These are phyloP conservation scores for Leptura quadrifasciata DNA, from an alignment of 2,888 invertebrate species.

Conservation along the genomic window DNA sequence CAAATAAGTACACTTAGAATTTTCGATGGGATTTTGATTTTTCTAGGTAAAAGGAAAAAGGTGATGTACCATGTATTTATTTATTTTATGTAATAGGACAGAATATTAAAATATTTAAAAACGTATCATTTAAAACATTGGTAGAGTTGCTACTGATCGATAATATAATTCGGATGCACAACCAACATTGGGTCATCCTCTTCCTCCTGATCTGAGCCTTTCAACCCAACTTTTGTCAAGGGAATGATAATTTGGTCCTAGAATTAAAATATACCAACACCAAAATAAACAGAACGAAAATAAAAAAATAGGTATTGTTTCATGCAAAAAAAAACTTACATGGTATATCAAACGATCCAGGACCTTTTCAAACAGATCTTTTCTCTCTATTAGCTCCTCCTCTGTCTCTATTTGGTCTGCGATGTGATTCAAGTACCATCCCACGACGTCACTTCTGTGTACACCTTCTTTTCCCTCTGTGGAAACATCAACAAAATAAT, in stretches of 20 bases:
- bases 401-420: constrained; percentile 93
- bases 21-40: too few species aligned
- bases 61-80: too few species aligned
- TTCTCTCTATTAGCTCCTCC: constrained; percentile 91
- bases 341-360: constrained; percentile 92
- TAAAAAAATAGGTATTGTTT: background rate
- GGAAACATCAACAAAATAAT: constrained; percentile 35
- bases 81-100: too few species aligned
- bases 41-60: too few species aligned
- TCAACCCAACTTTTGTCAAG: constrained; percentile 76
- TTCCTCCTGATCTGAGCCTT: constrained; percentile 75
- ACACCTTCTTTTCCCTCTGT: constrained; percentile 78
- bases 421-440: constrained; percentile 95
- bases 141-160: constrained; percentile 76
- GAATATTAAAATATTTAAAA: background rate
- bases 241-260: constrained; percentile 92
- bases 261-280: constrained; percentile 60
- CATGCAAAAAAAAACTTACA: constrained; percentile 74
- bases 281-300: constrained; percentile 27
- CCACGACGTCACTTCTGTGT: constrained; percentile 87
- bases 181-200: constrained; percentile 91
- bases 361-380: constrained; percentile 93
- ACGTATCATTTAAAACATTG: background rate
- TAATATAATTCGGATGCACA: constrained; percentile 96
- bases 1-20: too few species aligned